Percentiles rank a stretch among this genome's conserved stretches.
These are phyloP conservation scores for Aleiodes testaceus DNA, from an alignment of 2,888 invertebrate species.

Conservation along the genomic window DNA sequence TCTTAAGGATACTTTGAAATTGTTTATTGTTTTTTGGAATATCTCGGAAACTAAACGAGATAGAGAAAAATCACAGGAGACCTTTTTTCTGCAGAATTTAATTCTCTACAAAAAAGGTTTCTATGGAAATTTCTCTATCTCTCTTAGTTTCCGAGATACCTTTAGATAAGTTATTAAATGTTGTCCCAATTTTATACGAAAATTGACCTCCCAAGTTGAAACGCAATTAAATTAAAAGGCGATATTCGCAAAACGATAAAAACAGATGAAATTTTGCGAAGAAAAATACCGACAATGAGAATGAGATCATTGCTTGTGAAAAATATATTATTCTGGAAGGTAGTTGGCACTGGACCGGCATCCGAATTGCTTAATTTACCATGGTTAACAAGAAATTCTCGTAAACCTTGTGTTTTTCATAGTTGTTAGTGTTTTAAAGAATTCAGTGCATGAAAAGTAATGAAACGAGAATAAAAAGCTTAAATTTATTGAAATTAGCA, in stretches of 20 bases:
- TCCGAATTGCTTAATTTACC: constrained; percentile 59
- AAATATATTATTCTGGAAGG: constrained; percentile 37
- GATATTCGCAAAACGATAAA: neutral
- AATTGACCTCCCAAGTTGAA: constrained; percentile 30
- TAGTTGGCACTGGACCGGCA: constrained; percentile 52
- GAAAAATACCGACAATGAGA: constrained; percentile 10
- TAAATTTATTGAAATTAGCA: neutral
- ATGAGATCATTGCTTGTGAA: constrained; percentile 25
- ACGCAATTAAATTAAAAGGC: too few relatives aligned
- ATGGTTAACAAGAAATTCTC: constrained; percentile 23
- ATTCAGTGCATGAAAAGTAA: constrained; percentile 21
- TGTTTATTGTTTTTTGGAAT: too few relatives aligned
- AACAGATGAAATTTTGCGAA: constrained; percentile 17
- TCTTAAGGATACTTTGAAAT: too few relatives aligned
- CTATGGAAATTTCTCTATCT: too few relatives aligned
- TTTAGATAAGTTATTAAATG: too few relatives aligned
- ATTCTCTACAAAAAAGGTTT: too few relatives aligned
- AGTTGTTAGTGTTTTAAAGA: constrained; percentile 9
- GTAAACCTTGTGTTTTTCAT: constrained; percentile 34
- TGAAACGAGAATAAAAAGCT: constrained; percentile 1
- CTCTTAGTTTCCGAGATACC: too few relatives aligned
- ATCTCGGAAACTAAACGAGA: too few relatives aligned
- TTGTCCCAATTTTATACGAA: constrained; percentile 43
- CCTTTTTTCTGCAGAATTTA: too few relatives aligned
- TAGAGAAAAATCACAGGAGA: too few relatives aligned